Evolutionary conservation across 2,888 invertebrate genomes (phyloP), one percentile per base, ranked within the genome.

Genomic region (Matsumyia berberina): DNA sequence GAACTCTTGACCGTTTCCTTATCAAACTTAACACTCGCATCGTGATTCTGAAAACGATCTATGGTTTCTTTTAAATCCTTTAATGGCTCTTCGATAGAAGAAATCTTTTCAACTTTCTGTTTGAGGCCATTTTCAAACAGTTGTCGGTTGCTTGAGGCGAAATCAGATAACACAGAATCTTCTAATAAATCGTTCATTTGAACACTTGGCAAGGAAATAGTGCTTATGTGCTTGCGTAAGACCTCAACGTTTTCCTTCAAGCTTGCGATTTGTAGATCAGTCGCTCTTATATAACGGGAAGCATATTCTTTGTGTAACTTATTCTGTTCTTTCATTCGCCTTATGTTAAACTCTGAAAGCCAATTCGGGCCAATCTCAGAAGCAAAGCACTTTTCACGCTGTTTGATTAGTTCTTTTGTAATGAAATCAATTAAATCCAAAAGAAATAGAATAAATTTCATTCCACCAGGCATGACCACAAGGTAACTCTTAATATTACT

Each of bases 391-490:
- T 89, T 90, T 60, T 91, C 90, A 0, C 88, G 87, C 57, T 90
- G 89, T 29, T 88, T 90, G 11, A 88, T 89, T 35, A 89, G 81
- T 39, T 92, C 91, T 15, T 88, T 88, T 4, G 90, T 87, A 0
- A 92, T 89, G 39, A 92, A 90, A 4, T 88, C 86, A 0, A 90
- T 88, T 11, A 92, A 87, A 15, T 91, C 90, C 1, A 90, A 62
- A 7, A 92, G 83, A 15, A 92, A 90, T 19, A 86, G 88, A 3
- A 92, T 91, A 51, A 92, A 92, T 73, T 91, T 90, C 88, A 90
- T 90, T 0, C 92, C 92, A 0, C 91, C 90, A 0, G 92, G 92
- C 90, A 91, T 91, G 0, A 91, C 90, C 12, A 92, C 91, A 46
- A 91, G 79, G 73, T 91, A 91, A 0, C 89, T 90, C 76, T 90